Evolutionary conservation across 2,113 vertebrate genomes (phyloP).

Genomic region (Gavia stellata): DNA sequence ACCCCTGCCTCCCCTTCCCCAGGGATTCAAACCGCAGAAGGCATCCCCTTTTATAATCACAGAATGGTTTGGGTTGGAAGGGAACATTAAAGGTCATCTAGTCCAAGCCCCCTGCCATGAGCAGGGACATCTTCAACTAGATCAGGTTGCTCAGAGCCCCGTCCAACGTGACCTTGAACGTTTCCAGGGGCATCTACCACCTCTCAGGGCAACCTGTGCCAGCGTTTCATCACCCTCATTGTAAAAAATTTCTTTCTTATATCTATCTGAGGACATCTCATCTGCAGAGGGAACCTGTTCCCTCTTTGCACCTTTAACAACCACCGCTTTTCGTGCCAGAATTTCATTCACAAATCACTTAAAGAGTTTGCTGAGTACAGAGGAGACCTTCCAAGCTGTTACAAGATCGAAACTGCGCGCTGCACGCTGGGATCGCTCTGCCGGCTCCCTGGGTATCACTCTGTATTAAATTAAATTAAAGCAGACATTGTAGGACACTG

Average conservation of each 20-base stretch:
- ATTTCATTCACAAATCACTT: neutral
- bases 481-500: neutral
- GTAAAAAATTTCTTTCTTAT: neutral
- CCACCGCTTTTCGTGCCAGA: accelerated
- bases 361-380: neutral
- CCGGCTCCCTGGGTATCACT: neutral
- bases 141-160: neutral
- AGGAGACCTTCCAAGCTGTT: neutral
- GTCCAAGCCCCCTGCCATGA: accelerated
- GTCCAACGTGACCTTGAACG: neutral
- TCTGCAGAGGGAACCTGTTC: neutral
- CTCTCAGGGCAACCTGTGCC: neutral
- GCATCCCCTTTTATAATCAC: neutral
- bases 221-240: accelerated
- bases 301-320: neutral
- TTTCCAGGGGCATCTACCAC: neutral
- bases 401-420: neutral
- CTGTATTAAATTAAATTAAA: neutral
- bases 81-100: accelerated
- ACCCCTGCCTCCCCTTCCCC: neutral
- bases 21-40: too few relatives aligned
- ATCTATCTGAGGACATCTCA: accelerated
- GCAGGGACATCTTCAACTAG: neutral
- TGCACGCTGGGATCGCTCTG: neutral
- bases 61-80: neutral